These are phyloP conservation scores for Synanthedon andrenaeformis DNA, from an alignment of 2,888 invertebrate species.

Conservation along the genomic window DNA sequence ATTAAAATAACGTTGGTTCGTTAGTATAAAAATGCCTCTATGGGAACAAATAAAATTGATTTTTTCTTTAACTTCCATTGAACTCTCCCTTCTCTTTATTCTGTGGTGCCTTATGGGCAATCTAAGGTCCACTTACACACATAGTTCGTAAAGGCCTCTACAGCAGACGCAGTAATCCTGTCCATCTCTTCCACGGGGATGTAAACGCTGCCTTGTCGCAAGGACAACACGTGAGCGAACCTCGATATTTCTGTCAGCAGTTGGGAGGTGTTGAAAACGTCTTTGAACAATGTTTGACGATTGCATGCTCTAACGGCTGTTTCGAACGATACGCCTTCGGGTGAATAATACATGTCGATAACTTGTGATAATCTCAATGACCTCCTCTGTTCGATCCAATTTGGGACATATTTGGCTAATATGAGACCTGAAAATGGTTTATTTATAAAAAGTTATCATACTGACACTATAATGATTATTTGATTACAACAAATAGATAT, in stretches of 20 bases:
- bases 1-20: no score
- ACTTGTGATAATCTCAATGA: slow-evolving; percentile 72
- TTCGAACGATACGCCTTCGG: slow-evolving; percentile 71
- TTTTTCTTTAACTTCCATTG: no score
- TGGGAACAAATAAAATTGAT: no score
- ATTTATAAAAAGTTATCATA: background rate
- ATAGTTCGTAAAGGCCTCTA: slow-evolving; percentile 59
- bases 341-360: slow-evolving; percentile 77
- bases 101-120: no score
- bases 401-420: slow-evolving; percentile 57
- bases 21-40: background rate
- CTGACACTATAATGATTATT: background rate
- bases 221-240: slow-evolving; percentile 50
- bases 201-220: slow-evolving; percentile 52
- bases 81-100: no score
- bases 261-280: slow-evolving; percentile 40
- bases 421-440: slow-evolving; percentile 58
- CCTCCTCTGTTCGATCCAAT: slow-evolving; percentile 62
- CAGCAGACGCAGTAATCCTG: slow-evolving; percentile 52
- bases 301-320: slow-evolving; percentile 70
- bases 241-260: slow-evolving; percentile 49
- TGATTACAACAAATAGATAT: background rate
- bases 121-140: slow-evolving; percentile 45
- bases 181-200: slow-evolving; percentile 55
- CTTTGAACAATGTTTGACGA: slow-evolving; percentile 53